Base-by-base conservation (phyloP, 2,888 invertebrate genomes). In the Drosophila setosimentum region DNA sequence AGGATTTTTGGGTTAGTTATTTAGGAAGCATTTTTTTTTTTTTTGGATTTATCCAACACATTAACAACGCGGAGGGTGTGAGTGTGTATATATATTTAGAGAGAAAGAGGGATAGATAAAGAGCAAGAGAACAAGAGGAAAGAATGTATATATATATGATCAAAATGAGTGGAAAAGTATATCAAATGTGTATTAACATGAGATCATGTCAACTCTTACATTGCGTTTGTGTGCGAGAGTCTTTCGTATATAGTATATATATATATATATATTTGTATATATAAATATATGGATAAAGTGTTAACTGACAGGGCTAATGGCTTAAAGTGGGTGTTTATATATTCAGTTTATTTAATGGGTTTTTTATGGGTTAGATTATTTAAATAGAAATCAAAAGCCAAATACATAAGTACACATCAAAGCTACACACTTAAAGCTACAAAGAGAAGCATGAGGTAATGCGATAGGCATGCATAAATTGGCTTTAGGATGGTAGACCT, bases 121-220 rank as follows among this genome's bases (percentile, higher is more conserved):
- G 68, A 73, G 48, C 33, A 57, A 58, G 66, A 62, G 55, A 58
- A 49, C 50, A 50, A 73, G 69, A 78, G 74, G 81, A 81, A 64
- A 81, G 73, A 81, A 82, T 80, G 67, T 83, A 80, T 65, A 78
- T 73, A 78, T 73, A 78, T 88, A 59, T 80, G 83, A 80, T 69
- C 77, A 80, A 72, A 85, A 82, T 82, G 80, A 73, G 55, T 57
- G 61, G 27, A 70, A 65, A 65, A 70, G 50, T 73, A 62, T 68
- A 71, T 72, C 18, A 65, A 62, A 65, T 71, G 29, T 49, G 21
- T 53, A 37, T 69, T 32, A 68, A 68, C 53, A 68, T 75, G 63
- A 64, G 42, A 8, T 35, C 49, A 59, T 72, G 48, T 66, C 29
- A 68, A 45, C n/a, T 64, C 62, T 60, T 77, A 71, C 59, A 68